Percentiles rank a stretch among this genome's conserved stretches.
Evolutionary conservation across 2,113 vertebrate species (phyloP).

Genomic region (Charina bottae): DNA sequence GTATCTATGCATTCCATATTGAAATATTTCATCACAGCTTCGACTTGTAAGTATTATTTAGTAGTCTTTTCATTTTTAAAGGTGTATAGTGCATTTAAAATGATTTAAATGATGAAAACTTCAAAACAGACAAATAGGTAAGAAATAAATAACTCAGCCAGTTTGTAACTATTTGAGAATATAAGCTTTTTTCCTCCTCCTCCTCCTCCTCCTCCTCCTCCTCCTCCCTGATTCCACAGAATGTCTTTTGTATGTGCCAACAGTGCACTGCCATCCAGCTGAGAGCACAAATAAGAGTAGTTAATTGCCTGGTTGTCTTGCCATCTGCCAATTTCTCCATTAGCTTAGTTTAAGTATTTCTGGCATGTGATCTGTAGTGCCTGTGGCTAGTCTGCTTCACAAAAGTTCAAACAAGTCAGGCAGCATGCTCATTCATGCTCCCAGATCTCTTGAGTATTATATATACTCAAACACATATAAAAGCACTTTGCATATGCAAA

Average conservation of each 20-base stretch:
- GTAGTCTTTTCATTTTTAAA: background rate
- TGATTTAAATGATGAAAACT: background rate
- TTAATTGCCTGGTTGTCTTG: slow-evolving; percentile 4
- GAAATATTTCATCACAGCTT: background rate
- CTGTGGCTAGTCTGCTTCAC: background rate
- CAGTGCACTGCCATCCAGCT: background rate
- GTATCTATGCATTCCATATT: background rate
- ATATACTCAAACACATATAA: background rate
- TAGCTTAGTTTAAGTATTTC: background rate
- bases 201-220: background rate
- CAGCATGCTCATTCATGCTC: background rate
- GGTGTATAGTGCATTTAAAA: background rate
- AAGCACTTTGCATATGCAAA: background rate
- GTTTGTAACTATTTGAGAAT: background rate
- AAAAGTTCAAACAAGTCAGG: background rate
- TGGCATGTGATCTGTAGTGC: background rate
- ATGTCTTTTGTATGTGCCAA: slow-evolving; percentile 3
- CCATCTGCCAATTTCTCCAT: background rate
- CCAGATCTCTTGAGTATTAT: background rate
- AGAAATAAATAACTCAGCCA: background rate
- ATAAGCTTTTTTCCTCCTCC: background rate
- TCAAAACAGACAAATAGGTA: background rate
- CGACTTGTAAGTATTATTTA: background rate
- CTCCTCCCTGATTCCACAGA: background rate
- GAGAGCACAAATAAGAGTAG: background rate